These are phyloP conservation scores for Drosophila merina DNA, from an alignment of 2,888 invertebrate species.

Conservation along the genomic window DNA sequence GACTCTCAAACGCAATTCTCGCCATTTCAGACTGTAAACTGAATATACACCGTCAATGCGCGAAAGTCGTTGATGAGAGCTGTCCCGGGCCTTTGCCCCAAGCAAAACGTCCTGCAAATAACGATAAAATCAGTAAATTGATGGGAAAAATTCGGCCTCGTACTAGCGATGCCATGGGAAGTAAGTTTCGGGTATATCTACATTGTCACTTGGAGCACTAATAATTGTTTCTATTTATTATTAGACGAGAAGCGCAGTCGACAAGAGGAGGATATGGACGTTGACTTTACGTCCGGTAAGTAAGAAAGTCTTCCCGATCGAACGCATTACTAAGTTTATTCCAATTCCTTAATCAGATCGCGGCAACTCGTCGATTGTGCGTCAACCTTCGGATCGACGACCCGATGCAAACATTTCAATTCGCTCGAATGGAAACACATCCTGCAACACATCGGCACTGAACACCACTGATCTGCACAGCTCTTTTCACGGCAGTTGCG, in stretches of 20 bases:
- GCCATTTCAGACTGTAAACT: constrained; percentile 89
- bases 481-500: constrained; percentile 62
- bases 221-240: not conserved
- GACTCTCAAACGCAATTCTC: not conserved
- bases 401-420: constrained; percentile 82
- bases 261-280: constrained; percentile 82
- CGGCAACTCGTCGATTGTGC: constrained; percentile 82
- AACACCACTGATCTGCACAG: constrained; percentile 77
- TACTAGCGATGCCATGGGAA: constrained; percentile 79
- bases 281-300: constrained; percentile 82
- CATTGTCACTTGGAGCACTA: not conserved
- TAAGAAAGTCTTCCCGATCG: constrained; percentile 7
- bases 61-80: constrained; percentile 90
- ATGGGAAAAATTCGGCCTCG: constrained; percentile 87
- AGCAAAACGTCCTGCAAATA: constrained; percentile 85
- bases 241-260: constrained; percentile 81
- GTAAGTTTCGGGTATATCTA: constrained; percentile 50
- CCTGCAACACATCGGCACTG: constrained; percentile 67
- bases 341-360: constrained; percentile 76
- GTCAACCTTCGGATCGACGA: constrained; percentile 83
- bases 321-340: not conserved
- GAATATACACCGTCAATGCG: constrained; percentile 93
- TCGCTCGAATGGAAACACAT: constrained; percentile 80
- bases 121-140: constrained; percentile 89
- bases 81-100: constrained; percentile 89